A percentile compares a stretch with the other conserved stretches of the same genome.
phyloP scores from a whole-genome alignment of 2,888 invertebrate species.

The Lydus trimaculatus region DNA sequence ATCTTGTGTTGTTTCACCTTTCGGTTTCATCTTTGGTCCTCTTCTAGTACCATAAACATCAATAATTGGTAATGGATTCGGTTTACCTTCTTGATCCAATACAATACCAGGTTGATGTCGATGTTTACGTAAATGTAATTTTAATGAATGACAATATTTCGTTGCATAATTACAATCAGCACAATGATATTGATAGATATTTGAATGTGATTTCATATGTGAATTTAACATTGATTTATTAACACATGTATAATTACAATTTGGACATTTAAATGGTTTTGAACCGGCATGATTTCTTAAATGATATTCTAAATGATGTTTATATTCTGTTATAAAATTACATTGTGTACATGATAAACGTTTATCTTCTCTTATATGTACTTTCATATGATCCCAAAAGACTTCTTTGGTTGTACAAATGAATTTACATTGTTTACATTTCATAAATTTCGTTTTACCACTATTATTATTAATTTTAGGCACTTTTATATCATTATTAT shows the following conservation, averaged over 20 bases:
- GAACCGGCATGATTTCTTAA: conserved; percentile 92
- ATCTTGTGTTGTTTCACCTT: conserved; percentile 33
- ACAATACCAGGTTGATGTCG: conserved; percentile 91
- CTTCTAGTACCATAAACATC: conserved; percentile 91
- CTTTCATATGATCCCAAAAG: conserved; percentile 91
- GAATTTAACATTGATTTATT: conserved; percentile 99
- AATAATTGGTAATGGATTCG: conserved; percentile 86
- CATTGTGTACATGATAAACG: conserved; percentile 90
- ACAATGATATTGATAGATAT: conserved; percentile 92
- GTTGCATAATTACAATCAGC: conserved; percentile 94
- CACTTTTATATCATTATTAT: conserved; percentile 34
- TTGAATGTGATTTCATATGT: conserved; percentile 95
- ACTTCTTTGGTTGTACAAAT: conserved; percentile 87
- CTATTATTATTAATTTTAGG: conserved; percentile 74
- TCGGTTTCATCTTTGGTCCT: conserved; percentile 73
- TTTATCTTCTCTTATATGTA: conserved; percentile 94
- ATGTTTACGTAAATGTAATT: conserved; percentile 93
- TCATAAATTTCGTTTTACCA: conserved; percentile 86
- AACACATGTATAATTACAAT: conserved; percentile 92
- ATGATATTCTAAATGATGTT: conserved; percentile 98
- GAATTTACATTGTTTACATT: conserved; percentile 92
- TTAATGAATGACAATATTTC: conserved; percentile 97
- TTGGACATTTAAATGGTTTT: conserved; percentile 93
- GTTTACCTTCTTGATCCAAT: conserved; percentile 86
- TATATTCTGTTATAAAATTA: conserved; percentile 97